phyloP scores from a whole-genome alignment of 2,888 invertebrate species.

The Ditylenchus weischeri region DNA sequence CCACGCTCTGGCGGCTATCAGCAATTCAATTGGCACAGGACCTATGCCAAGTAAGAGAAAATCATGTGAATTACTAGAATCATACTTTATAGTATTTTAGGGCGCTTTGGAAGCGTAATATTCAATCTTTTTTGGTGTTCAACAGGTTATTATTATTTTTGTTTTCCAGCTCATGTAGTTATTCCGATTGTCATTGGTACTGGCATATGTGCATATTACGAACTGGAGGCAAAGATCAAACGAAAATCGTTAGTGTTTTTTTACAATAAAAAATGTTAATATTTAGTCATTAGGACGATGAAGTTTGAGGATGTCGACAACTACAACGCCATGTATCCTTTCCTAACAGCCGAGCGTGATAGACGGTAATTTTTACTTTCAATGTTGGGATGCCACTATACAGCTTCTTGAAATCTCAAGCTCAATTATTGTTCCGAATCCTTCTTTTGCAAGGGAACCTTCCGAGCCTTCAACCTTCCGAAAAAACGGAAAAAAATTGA shows the following conservation, averaged over 20 bases:
- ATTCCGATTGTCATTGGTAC: conserved; percentile 24
- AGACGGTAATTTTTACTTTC: conserved; percentile 38
- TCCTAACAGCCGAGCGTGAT: conserved; percentile 56
- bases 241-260: conserved; percentile 23
- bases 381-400: background rate
- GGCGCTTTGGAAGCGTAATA: too few relatives aligned
- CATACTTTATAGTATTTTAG: too few relatives aligned
- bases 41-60: conserved; percentile 48
- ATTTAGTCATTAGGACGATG: conserved; percentile 41
- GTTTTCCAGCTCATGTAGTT: conserved; percentile 23
- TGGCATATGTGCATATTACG: conserved; percentile 24
- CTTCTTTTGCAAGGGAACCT: too few relatives aligned
- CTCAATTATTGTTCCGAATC: too few relatives aligned
- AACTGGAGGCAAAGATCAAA: conserved; percentile 14
- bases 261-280: background rate
- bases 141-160: background rate
- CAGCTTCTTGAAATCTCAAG: too few relatives aligned
- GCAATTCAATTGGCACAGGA: conserved; percentile 66
- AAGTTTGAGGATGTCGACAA: conserved; percentile 56
- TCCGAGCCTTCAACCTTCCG: too few relatives aligned
- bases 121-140: background rate
- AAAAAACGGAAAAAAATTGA: too few relatives aligned
- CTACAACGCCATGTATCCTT: conserved; percentile 55
- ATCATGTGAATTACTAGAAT: too few relatives aligned
- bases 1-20: conserved; percentile 87